Percentiles rank a stretch among this genome's conserved stretches.
phyloP scores from a whole-genome alignment of 2,888 invertebrate genomes.

The Campoplex capitator region DNA sequence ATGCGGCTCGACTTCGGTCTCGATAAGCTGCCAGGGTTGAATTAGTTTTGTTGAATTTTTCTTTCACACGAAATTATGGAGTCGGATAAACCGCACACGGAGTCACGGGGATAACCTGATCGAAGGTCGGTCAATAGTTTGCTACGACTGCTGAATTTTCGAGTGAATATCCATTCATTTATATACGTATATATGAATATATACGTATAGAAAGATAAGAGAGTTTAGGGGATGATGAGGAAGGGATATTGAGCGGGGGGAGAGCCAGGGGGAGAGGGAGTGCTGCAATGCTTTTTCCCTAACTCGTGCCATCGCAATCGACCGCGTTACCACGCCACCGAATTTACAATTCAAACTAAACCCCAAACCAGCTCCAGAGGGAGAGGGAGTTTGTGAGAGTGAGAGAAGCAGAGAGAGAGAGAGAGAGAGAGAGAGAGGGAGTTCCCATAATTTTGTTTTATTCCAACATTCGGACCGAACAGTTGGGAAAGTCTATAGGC shows the following conservation, averaged over 20 bases:
- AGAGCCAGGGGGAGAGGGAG: conserved; percentile 48
- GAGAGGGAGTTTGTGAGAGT: background rate
- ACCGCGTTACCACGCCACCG: conserved; percentile 62
- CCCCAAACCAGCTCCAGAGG: conserved; percentile 47
- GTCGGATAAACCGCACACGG: conserved; percentile 34
- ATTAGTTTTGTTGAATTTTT: conserved; percentile 13
- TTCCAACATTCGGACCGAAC: conserved; percentile 64
- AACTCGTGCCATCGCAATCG: conserved; percentile 54
- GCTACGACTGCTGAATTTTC: conserved; percentile 49
- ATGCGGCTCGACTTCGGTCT: conserved; percentile 1
- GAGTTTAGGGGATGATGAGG: conserved; percentile 25
- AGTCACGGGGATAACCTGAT: conserved; percentile 48
- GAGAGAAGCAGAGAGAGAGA: background rate
- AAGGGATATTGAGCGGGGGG: conserved; percentile 16
- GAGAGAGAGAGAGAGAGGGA: background rate
- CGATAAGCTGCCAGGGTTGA: conserved; percentile 15
- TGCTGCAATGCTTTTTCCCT: conserved; percentile 40
- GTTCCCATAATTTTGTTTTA: conserved; percentile 66
- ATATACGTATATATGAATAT: background rate
- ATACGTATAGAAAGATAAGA: conserved; percentile 8
- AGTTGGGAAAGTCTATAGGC: conserved; percentile 56
- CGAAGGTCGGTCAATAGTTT: conserved; percentile 54
- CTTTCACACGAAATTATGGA: conserved; percentile 26
- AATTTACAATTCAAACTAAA: conserved; percentile 73
- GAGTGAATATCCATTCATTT: conserved; percentile 32